Evolutionary conservation across 2,797 vertebrate species (phyloP).

Genomic region (Poecilia wingei): DNA sequence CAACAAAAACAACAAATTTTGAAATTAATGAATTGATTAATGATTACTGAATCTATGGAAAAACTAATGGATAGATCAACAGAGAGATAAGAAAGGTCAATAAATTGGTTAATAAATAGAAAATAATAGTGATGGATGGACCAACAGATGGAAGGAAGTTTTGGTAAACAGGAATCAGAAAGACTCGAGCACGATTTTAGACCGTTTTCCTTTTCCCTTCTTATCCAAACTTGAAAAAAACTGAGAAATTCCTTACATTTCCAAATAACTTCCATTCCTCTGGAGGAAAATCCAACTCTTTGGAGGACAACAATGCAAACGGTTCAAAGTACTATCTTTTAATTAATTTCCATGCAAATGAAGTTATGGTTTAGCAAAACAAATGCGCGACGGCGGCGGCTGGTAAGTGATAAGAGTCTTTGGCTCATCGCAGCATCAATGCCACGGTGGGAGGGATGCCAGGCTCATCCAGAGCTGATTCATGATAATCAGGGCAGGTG

Average conservation of each 20-base stretch:
- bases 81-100: neutral
- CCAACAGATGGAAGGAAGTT: neutral
- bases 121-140: neutral
- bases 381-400: slow-evolving; percentile 39
- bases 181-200: neutral
- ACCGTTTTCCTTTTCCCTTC: neutral
- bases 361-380: slow-evolving; percentile 38
- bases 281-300: neutral
- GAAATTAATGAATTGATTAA: neutral
- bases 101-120: neutral
- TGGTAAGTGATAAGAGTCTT: slow-evolving; percentile 58
- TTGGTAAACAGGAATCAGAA: neutral
- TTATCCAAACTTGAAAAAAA: neutral
- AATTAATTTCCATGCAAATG: slow-evolving; percentile 19
- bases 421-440: slow-evolving; percentile 46
- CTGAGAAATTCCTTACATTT: neutral
- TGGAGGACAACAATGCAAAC: neutral
- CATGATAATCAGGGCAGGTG: slow-evolving; percentile 72
- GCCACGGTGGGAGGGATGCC: slow-evolving; percentile 11
- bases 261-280: neutral
- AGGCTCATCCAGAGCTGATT: slow-evolving; percentile 51
- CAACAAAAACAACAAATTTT: neutral
- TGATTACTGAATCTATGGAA: neutral
- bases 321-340: neutral
- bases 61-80: neutral